These are phyloP conservation scores for Tachyglossus aculeatus DNA, from an alignment of 2,797 vertebrate genomes.

Conservation along the genomic window DNA sequence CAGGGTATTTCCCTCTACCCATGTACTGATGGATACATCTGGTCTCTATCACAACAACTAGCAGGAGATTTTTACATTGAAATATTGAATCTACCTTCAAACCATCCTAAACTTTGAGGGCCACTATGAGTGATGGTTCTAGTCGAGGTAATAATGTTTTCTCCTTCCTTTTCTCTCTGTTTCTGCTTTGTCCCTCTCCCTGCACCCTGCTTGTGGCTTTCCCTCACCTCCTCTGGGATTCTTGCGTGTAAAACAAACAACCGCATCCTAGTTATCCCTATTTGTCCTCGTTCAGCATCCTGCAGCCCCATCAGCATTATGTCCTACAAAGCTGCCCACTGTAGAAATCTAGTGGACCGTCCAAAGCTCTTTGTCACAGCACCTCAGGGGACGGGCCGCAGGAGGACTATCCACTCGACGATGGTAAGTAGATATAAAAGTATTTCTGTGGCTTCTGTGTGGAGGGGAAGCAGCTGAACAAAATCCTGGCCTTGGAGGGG, in stretches of 20 bases:
- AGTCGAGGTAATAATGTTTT: slow-evolving; percentile 70
- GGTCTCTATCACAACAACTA: not conserved
- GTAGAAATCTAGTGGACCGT: slow-evolving; percentile 76
- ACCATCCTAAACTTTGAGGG: not conserved
- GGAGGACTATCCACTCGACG: slow-evolving; percentile 70
- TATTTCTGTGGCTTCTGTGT: too few species aligned
- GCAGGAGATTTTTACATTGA: slow-evolving; percentile 2
- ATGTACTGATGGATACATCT: not conserved
- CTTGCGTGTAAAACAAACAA: slow-evolving; percentile 71
- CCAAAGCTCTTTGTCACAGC: slow-evolving; percentile 81
- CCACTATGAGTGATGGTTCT: slow-evolving; percentile 62
- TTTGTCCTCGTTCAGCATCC: slow-evolving; percentile 99
- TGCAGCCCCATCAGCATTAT: slow-evolving; percentile 91
- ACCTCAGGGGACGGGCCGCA: slow-evolving; percentile 68
- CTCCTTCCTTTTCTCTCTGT: slow-evolving; percentile 69
- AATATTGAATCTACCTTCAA: slow-evolving; percentile 17
- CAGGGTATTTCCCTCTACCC: not conserved
- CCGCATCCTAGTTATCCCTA: slow-evolving; percentile 87
- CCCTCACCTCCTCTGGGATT: slow-evolving; percentile 63
- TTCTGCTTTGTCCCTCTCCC: slow-evolving; percentile 61
- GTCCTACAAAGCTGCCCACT: slow-evolving; percentile 88
- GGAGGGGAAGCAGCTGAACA: not conserved
- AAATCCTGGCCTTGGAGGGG: too few species aligned
- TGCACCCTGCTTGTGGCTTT: slow-evolving; percentile 71
- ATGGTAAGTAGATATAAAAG: slow-evolving; percentile 65